A percentile compares a stretch with the other conserved stretches of the same genome.
Evolutionary conservation across 2,888 invertebrate genomes (phyloP).

Genomic region (Corythucha ciliata): DNA sequence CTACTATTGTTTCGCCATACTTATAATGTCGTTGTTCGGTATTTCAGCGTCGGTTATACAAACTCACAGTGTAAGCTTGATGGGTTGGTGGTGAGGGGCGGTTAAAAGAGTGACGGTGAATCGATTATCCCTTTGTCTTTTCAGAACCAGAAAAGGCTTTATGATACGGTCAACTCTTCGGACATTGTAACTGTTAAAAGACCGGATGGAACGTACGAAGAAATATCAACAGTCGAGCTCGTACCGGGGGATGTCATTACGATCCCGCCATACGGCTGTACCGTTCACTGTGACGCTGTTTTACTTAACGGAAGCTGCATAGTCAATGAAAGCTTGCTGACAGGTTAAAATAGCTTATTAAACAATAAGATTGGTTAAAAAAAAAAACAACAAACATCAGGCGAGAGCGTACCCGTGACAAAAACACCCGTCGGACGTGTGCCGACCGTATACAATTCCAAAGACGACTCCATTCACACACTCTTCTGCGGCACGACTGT

Average conservation of each 20-base stretch:
- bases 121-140: conserved; percentile 24
- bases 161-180: conserved; percentile 43
- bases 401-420: conserved; percentile 87
- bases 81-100: background rate
- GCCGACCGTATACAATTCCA: conserved; percentile 54
- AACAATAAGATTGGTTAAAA: background rate
- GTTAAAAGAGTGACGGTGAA: too few relatives aligned
- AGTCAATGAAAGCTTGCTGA: conserved; percentile 90
- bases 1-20: conserved; percentile 76
- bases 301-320: conserved; percentile 79
- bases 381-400: too few relatives aligned
- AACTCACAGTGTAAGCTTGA: conserved; percentile 59
- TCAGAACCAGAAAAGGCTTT: conserved; percentile 44
- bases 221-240: conserved; percentile 51
- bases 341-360: conserved; percentile 48
- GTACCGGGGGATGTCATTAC: conserved; percentile 82
- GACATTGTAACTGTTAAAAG: conserved; percentile 48
- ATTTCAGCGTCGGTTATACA: conserved; percentile 65
- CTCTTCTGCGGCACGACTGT: conserved; percentile 85
- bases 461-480: conserved; percentile 70
- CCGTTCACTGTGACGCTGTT: conserved; percentile 75
- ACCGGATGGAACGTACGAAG: conserved; percentile 42
- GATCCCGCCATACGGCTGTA: conserved; percentile 67
- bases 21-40: conserved; percentile 69
- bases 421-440: conserved; percentile 64